Base-by-base conservation (phyloP, 92 coral and sea anemone species). In the Heliopora coerulea region DNA sequence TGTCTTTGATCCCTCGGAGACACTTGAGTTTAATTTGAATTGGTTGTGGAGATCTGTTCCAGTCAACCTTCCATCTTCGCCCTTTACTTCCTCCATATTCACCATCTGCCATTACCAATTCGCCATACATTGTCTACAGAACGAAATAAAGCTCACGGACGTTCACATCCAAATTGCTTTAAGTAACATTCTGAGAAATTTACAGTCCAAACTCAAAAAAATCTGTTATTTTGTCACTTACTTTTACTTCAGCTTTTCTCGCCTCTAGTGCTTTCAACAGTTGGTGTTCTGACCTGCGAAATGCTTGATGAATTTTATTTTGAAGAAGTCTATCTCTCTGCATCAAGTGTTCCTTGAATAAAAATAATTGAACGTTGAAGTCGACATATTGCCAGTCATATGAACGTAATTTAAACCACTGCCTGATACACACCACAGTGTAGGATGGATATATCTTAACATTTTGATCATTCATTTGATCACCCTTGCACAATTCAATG, bases 1-100 rank as follows among this genome's bases (percentile, higher is more conserved):
- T 93, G 75, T 93, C 96, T 72, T 93, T 93, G 34, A 93, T 91
- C 1, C 98, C 98, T 66, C 98, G 78, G 29, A 93, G 87, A 42
- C 98, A 93, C 62, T 89, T 93, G 49, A 93, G 75, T 28, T 93
- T 93, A 54, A 93, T 86, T 80, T 93, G 98, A 49, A 93, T 88
- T 29, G 98, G 98, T 75, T 93, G 98, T 1, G 98, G 98, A 0
- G 98, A 90, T 64, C 92, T 86, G 91, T 90, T 93, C 98, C 98
- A 93, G 39, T 93, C 98, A 1, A 93, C 98, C 62, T 93, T 93
- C 98, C 98, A 93, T 54, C 98, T 77, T 4, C 98, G 80, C 10
- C 98, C 98, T 46, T 93, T 93, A 50, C 98, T 93, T 0, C 98
- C 98, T 0, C 98, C 98, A 68, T 93, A 93, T 64, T 93, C 96